These are phyloP conservation scores for Thera obeliscata DNA, from an alignment of 2,888 invertebrate species.

Conservation along the genomic window DNA sequence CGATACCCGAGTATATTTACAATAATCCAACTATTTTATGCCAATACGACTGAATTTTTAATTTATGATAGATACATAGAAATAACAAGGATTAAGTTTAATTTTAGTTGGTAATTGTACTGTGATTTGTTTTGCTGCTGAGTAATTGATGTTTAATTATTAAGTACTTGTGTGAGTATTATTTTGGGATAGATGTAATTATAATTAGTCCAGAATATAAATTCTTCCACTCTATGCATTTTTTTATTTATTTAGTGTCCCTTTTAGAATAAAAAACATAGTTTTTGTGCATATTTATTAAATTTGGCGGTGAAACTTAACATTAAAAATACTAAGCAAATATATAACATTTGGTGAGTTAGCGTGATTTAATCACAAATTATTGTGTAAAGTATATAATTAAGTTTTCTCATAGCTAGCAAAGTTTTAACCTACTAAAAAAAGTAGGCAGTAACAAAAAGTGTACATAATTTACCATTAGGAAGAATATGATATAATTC, in stretches of 20 bases:
- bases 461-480: too few relatives aligned
- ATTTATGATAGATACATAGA: constrained; percentile 13
- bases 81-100: constrained; percentile 10
- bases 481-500: too few relatives aligned
- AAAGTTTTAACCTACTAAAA: too few relatives aligned
- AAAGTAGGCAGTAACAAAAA: too few relatives aligned
- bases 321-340: constrained; percentile 40
- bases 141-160: constrained; percentile 24
- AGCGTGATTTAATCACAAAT: constrained; percentile 56
- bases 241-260: constrained; percentile 19
- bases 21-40: constrained; percentile 17
- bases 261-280: constrained; percentile 5
- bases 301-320: constrained; percentile 41
- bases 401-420: too few relatives aligned
- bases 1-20: constrained; percentile 12
- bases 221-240: constrained; percentile 29
- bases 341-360: constrained; percentile 55
- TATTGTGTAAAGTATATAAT: background rate
- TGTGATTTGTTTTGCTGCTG: constrained; percentile 36
- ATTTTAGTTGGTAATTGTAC: constrained; percentile 32
- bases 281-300: constrained; percentile 40
- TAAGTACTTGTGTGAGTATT: constrained; percentile 39
- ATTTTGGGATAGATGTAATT: constrained; percentile 33
- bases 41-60: constrained; percentile 32
- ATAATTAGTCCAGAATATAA: constrained; percentile 27